These are phyloP conservation scores for Platyura marginata DNA, from an alignment of 1,140 invertebrate genomes.

Conservation along the genomic window DNA sequence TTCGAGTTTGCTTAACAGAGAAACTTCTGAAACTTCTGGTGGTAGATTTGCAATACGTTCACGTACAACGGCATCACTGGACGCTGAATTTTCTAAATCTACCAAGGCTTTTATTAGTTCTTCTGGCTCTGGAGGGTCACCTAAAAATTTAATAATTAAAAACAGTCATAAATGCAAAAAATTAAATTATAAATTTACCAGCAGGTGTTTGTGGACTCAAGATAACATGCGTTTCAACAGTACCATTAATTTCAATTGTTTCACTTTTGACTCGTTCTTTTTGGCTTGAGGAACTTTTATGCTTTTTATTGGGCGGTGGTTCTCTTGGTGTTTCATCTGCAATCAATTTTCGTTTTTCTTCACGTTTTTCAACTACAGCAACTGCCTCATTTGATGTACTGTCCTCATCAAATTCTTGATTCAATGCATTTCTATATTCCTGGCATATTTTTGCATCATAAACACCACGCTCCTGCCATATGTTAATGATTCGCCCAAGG, in stretches of 20 bases:
- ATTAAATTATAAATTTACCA: not conserved
- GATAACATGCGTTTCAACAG: slow-evolving; percentile 50
- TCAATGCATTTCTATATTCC: slow-evolving; percentile 43
- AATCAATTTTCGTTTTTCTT: slow-evolving; percentile 11
- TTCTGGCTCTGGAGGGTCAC: slow-evolving; percentile 78
- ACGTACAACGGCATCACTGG: slow-evolving; percentile 77
- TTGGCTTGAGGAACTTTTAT: slow-evolving; percentile 7
- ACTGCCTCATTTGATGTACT: not conserved
- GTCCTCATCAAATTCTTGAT: not conserved
- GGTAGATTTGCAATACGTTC: slow-evolving; percentile 87
- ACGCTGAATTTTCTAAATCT: slow-evolving; percentile 84
- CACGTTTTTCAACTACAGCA: no score
- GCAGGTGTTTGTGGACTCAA: slow-evolving; percentile 55
- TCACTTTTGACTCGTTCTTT: slow-evolving; percentile 1
- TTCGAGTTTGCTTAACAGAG: slow-evolving; percentile 62
- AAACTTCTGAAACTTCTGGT: slow-evolving; percentile 83
- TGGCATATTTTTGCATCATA: slow-evolving; percentile 61
- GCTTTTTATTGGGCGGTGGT: slow-evolving; percentile 16
- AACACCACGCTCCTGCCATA: slow-evolving; percentile 85
- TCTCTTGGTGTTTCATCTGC: slow-evolving; percentile 18
- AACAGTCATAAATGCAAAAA: not conserved
- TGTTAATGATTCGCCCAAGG: slow-evolving; percentile 61
- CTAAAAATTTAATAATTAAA: slow-evolving; percentile 15
- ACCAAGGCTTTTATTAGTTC: slow-evolving; percentile 66
- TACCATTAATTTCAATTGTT: slow-evolving; percentile 40